Percentiles rank a stretch among this genome's conserved stretches.
phyloP scores from a whole-genome alignment of 2,888 invertebrate species.

The Drosophila lutescens region DNA sequence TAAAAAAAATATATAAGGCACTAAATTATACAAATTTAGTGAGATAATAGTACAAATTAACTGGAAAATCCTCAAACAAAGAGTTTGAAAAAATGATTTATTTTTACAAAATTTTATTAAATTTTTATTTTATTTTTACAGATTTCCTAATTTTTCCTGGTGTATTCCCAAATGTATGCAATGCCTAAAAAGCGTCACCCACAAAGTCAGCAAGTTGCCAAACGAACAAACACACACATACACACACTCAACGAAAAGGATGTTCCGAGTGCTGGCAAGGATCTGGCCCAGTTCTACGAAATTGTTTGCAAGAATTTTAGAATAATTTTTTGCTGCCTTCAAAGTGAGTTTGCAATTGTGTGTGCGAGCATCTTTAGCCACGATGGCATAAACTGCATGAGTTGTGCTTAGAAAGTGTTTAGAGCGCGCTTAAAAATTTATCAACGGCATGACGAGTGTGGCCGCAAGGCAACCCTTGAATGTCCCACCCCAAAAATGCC shows the following conservation, averaged over 20 bases:
- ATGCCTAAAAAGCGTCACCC: slow-evolving; percentile 66
- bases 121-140: background rate
- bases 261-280: slow-evolving; percentile 28
- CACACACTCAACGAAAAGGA: slow-evolving; percentile 16
- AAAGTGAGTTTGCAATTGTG: slow-evolving; percentile 40
- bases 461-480: slow-evolving; percentile 50
- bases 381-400: slow-evolving; percentile 66
- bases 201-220: slow-evolving; percentile 71
- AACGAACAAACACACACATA: slow-evolving; percentile 30
- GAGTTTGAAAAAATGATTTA: too few relatives aligned
- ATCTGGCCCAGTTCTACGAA: slow-evolving; percentile 58
- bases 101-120: too few relatives aligned
- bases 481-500: slow-evolving; percentile 25
- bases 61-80: too few relatives aligned
- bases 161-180: slow-evolving; percentile 70
- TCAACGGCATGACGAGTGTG: slow-evolving; percentile 74
- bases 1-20: too few relatives aligned
- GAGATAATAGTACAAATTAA: too few relatives aligned
- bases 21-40: too few relatives aligned
- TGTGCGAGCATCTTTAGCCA: slow-evolving; percentile 20
- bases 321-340: slow-evolving; percentile 70
- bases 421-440: slow-evolving; percentile 80
- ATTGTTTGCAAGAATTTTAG: slow-evolving; percentile 81
- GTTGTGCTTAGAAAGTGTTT: slow-evolving; percentile 78
- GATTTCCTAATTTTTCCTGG: slow-evolving; percentile 13